Percentiles rank a stretch among this genome's conserved stretches.
These are phyloP conservation scores for Brachylomia viminalis DNA, from an alignment of 2,888 invertebrate species.

Conservation along the genomic window DNA sequence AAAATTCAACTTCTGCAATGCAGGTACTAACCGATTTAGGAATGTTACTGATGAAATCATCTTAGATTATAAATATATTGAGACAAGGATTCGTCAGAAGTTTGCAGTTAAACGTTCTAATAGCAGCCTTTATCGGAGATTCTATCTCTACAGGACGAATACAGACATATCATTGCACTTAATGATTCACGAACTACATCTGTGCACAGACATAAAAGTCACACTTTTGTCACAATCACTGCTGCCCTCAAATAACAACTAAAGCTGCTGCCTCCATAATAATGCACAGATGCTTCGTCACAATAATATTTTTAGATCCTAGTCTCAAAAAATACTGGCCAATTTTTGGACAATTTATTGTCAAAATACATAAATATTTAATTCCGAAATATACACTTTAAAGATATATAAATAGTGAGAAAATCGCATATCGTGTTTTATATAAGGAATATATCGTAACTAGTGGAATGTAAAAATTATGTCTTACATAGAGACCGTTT, in stretches of 20 bases:
- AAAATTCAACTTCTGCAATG: slow-evolving; percentile 19
- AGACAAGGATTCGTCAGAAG: slow-evolving; percentile 36
- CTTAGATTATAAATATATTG: slow-evolving; percentile 28
- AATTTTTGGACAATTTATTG: slow-evolving; percentile 73
- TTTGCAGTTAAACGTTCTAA: slow-evolving; percentile 39
- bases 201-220: slow-evolving; percentile 39
- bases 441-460: slow-evolving; percentile 39
- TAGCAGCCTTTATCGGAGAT: slow-evolving; percentile 70
- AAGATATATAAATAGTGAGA: slow-evolving; percentile 57
- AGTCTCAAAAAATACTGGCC: slow-evolving; percentile 80
- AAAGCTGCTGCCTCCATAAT: slow-evolving; percentile 27
- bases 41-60: slow-evolving; percentile 29
- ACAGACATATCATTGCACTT: slow-evolving; percentile 59
- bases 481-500: slow-evolving; percentile 38
- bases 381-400: slow-evolving; percentile 63
- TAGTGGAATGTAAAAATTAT: slow-evolving; percentile 58
- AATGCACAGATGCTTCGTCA: slow-evolving; percentile 32
- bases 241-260: slow-evolving; percentile 22
- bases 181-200: slow-evolving; percentile 29
- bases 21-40: slow-evolving; percentile 19
- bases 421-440: slow-evolving; percentile 30
- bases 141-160: slow-evolving; percentile 73
- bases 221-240: slow-evolving; percentile 40
- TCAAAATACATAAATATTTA: slow-evolving; percentile 57
- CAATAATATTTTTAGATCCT: slow-evolving; percentile 45